Percentiles rank a stretch among this genome's conserved stretches.
Evolutionary conservation across 2,888 invertebrate species (phyloP).

Genomic region (Rhodophaea formosa): DNA sequence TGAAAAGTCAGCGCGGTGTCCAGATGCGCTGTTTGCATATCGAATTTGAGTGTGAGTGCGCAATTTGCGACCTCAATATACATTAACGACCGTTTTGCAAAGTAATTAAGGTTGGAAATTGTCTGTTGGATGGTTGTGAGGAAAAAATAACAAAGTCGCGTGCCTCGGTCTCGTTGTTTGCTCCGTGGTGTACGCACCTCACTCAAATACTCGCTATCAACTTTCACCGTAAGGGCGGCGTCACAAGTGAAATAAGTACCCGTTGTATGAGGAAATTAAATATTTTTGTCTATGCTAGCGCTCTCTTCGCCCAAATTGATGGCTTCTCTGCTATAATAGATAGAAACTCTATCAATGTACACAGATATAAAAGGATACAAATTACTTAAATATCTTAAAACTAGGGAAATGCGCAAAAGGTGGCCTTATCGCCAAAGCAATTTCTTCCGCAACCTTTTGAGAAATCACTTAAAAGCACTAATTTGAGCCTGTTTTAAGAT

Average conservation of each 20-base stretch:
- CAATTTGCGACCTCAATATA: constrained; percentile 37
- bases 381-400: too few species aligned
- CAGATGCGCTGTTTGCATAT: constrained; percentile 48
- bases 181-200: constrained; percentile 51
- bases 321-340: too few species aligned
- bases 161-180: constrained; percentile 50
- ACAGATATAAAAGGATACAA: too few species aligned
- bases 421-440: too few species aligned
- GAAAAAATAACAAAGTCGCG: constrained; percentile 51
- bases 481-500: too few species aligned
- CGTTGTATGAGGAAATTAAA: not conserved
- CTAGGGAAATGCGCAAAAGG: too few species aligned
- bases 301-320: too few species aligned
- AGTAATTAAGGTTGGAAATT: constrained; percentile 39
- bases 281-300: not conserved
- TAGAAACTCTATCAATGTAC: too few species aligned
- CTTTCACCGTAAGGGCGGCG: constrained; percentile 72
- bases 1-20: constrained; percentile 45
- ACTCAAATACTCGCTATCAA: constrained; percentile 65
- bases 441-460: too few species aligned
- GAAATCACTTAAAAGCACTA: too few species aligned
- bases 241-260: constrained; percentile 32
- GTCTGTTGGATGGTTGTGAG: constrained; percentile 33
- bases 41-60: constrained; percentile 46
- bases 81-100: constrained; percentile 38